Percentiles rank a stretch among this genome's conserved stretches.
Evolutionary conservation across 1,140 invertebrate species (phyloP).

Genomic region (Mycetomoellerius zeteki): DNA sequence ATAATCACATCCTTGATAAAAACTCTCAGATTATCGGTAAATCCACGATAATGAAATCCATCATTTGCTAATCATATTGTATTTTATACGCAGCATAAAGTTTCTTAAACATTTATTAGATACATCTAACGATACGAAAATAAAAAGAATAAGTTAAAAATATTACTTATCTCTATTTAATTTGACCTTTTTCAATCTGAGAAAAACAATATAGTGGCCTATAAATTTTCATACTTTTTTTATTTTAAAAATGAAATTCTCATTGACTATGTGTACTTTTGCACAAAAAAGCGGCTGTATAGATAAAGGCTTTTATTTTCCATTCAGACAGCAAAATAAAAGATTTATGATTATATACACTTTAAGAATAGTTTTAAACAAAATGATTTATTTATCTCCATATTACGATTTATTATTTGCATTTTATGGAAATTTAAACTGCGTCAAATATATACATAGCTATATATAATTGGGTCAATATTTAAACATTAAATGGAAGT

Average conservation of each 20-base stretch:
- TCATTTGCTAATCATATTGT: neutral
- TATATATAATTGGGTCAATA: constrained; percentile 43
- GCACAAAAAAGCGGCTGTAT: neutral
- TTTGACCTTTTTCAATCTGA: neutral
- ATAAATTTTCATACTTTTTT: neutral
- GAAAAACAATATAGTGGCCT: neutral
- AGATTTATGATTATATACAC: neutral
- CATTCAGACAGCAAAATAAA: neutral
- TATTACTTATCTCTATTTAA: neutral
- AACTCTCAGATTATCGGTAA: too few relatives aligned
- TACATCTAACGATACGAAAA: neutral
- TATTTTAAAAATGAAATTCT: neutral
- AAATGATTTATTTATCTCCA: neutral
- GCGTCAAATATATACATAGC: neutral
- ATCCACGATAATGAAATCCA: too few relatives aligned
- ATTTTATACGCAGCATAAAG: neutral
- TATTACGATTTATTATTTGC: neutral
- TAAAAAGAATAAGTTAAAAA: neutral
- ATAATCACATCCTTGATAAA: too few relatives aligned
- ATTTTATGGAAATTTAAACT: constrained; percentile 10
- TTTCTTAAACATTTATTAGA: neutral
- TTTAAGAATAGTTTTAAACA: neutral
- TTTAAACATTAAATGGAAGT: constrained; percentile 46
- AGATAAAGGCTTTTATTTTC: neutral
- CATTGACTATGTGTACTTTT: neutral